Evolutionary conservation across 2,888 invertebrate genomes (phyloP).

Genomic region (Aquatica leii): DNA sequence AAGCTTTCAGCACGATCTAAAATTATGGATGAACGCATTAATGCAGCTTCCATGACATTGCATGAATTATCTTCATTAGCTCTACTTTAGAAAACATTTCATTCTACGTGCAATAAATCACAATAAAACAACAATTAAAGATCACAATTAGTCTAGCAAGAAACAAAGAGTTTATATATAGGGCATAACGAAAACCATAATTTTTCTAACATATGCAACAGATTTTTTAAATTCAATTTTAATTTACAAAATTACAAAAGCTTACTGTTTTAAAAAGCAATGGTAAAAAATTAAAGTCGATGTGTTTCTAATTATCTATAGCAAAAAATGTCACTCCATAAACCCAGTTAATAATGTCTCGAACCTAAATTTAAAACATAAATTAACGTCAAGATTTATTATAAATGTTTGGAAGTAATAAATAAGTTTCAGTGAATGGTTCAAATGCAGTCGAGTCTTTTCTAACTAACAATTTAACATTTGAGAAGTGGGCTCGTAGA

Average conservation of each 20-base stretch:
- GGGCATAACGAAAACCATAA: too few relatives aligned
- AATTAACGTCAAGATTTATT: neutral
- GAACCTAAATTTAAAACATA: neutral
- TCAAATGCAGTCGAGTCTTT: neutral
- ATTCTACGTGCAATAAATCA: neutral
- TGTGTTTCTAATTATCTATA: neutral
- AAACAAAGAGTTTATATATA: neutral
- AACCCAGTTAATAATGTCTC: neutral
- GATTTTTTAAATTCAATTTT: too few relatives aligned
- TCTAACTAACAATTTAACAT: constrained; percentile 6
- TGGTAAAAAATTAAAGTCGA: too few relatives aligned
- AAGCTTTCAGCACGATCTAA: too few relatives aligned
- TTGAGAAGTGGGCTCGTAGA: constrained; percentile 11
- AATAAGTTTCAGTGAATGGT: neutral
- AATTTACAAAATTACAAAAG: too few relatives aligned
- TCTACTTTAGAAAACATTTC: neutral
- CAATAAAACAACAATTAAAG: constrained; percentile 7
- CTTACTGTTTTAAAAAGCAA: too few relatives aligned
- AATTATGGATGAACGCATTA: too few relatives aligned
- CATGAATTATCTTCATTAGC: constrained; percentile 2
- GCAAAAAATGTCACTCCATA: neutral
- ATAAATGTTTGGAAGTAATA: constrained; percentile 7
- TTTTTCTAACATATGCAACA: too few relatives aligned
- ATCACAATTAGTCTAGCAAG: neutral
- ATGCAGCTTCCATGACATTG: neutral